Evolutionary conservation across 2,113 vertebrate species (phyloP), one percentile per base, ranked within the genome.

Genomic region (Erythrocebus patas): DNA sequence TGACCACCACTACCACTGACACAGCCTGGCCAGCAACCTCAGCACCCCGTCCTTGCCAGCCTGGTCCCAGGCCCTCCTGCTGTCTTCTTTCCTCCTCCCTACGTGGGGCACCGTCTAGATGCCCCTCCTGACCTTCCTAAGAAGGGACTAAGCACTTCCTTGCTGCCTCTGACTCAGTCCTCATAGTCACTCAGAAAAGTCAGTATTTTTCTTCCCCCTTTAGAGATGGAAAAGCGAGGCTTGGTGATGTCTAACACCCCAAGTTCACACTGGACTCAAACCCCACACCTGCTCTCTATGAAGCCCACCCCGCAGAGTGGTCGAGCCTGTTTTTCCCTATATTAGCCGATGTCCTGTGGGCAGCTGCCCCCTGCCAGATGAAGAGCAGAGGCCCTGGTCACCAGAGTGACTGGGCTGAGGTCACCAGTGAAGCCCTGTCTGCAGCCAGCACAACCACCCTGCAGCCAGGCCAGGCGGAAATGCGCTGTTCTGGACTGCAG

Each of bases 401-500:
- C 90, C 5, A 0, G 38, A 88, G 79, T 38, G 85, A 25, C 0
- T 8, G 52, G 23, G 48, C 13, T 25, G 45, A 92, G 70, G 95
- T 75, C 84, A 80, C 72, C 16, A 22, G 81, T 3, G 20, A 92
- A 95, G 84, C 45, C 84, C 57, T 27, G 64, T 75, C 55, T 5
- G 0, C 23, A 78, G 45, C 78, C 93, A 83, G 88, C 5, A 18
- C 80, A 93, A 43, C 59, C 55, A 50, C 64, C 79, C 94, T 25
- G 55, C 1, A 0, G n/a, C 22, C 4, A 2, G 22, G 96, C 95
- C 89, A 55, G 25, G 78, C 57, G n/a, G 76, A 95, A 73, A 96
- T 95, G 59, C 75, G 55, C 88, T 68, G 91, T 93, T 89, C 96
- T 30, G 70, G n/a, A 22, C 95, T 0, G 64, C 27, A 0, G 85